phyloP scores from a whole-genome alignment of 2,797 vertebrate species.

The Liparis tanakae region DNA sequence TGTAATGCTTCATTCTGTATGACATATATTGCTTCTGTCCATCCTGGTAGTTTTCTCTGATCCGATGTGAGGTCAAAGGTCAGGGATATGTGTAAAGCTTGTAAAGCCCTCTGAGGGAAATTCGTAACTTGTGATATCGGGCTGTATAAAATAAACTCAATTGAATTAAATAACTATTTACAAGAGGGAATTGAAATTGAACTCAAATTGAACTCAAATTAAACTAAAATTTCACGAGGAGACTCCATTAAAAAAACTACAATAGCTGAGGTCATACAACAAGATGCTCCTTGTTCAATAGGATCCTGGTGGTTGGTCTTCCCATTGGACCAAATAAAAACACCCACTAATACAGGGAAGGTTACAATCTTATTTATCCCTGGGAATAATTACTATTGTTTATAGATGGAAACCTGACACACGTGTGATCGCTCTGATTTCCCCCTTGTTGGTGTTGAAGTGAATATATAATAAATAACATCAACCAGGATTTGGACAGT shows the following conservation, averaged over 20 bases:
- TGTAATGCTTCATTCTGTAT: no score
- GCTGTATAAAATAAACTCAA: no score
- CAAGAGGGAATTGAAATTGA: neutral
- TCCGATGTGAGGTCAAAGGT: no score
- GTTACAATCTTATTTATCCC: neutral
- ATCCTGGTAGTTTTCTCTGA: no score
- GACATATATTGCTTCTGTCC: no score
- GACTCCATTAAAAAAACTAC: neutral
- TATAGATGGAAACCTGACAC: neutral
- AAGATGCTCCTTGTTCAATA: neutral
- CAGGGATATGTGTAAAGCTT: no score
- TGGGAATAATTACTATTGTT: neutral
- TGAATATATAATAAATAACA: no score
- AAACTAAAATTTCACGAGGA: neutral
- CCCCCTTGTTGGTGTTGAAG: no score
- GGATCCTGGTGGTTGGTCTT: neutral
- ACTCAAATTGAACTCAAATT: neutral
- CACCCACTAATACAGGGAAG: neutral
- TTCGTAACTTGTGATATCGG: no score
- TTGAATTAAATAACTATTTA: neutral
- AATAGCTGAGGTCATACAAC: neutral
- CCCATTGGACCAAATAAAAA: neutral
- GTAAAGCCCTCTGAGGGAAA: no score
- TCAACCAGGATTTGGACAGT: no score
- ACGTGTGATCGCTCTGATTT: no score